Conservation (phyloP, 2,888 invertebrate species). For the Anagyrus pseudococci region DNA sequence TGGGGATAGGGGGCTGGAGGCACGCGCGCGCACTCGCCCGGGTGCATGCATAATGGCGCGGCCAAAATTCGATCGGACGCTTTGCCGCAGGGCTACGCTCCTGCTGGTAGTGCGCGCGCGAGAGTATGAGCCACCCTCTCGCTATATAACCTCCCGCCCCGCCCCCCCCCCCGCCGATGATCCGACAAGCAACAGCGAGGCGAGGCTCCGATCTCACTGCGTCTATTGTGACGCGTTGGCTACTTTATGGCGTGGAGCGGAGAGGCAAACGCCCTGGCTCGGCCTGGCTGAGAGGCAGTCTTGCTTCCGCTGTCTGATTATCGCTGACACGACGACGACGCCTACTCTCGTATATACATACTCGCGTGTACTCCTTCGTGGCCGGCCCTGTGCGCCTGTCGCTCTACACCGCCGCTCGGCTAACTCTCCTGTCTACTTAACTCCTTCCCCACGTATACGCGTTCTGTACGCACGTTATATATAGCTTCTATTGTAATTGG, state of each 20-base stretch:
- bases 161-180: too few species aligned
- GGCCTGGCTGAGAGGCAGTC: conserved; percentile 2
- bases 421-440: too few species aligned
- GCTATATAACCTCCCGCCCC: too few species aligned
- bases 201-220: conserved; percentile 18
- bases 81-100: too few species aligned
- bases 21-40: neutral
- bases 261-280: neutral
- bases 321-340: conserved; percentile 18
- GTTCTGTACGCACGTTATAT: too few species aligned
- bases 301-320: conserved; percentile 35
- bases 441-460: too few species aligned
- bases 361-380: neutral
- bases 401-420: neutral
- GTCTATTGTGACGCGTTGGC: neutral
- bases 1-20: too few species aligned
- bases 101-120: too few species aligned
- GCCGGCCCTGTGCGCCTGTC: neutral
- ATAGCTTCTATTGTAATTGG: too few species aligned
- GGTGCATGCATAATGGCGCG: neutral
- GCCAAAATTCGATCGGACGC: conserved; percentile 19
- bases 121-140: too few species aligned
- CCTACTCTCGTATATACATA: neutral
- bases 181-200: conserved; percentile 21
- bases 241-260: conserved; percentile 1